Conservation (phyloP, 2,888 invertebrate species). For the Heliconius aoede region DNA sequence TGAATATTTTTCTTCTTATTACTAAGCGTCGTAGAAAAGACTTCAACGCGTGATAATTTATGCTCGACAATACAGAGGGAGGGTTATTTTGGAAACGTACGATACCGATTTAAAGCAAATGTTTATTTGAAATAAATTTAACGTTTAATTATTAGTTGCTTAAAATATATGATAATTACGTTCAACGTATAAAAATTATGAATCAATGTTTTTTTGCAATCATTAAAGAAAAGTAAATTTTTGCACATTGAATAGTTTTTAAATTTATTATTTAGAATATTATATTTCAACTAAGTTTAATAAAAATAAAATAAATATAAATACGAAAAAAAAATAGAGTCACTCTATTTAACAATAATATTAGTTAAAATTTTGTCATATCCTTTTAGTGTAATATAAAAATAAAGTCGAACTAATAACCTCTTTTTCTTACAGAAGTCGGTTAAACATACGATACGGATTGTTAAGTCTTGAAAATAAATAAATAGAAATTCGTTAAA, state of each 20-base stretch:
- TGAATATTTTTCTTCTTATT: not conserved
- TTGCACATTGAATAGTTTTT: not conserved
- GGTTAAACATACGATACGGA: no score
- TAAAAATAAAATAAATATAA: not conserved
- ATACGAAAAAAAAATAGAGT: not conserved
- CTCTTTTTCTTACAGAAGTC: no score
- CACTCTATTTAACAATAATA: not conserved
- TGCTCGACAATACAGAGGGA: not conserved
- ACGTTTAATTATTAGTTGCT: not conserved
- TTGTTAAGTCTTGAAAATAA: no score
- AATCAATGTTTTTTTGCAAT: not conserved
- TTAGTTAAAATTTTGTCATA: not conserved
- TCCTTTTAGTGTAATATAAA: not conserved
- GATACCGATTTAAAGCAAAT: not conserved
- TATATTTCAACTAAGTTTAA: no score
- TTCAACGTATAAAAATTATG: not conserved
- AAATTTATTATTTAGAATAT: no score
- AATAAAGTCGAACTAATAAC: no score
- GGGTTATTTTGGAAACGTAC: not conserved
- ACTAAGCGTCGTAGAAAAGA: constrained; percentile 48
- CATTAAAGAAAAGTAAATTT: not conserved
- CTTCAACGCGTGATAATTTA: constrained; percentile 49
- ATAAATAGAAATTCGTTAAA: not conserved
- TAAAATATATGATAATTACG: not conserved
- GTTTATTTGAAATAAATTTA: not conserved